A percentile compares a stretch with the other conserved stretches of the same genome.
These are phyloP conservation scores for Sebastiscus albofasciatus DNA, from an alignment of 2,797 vertebrate genomes.

Conservation along the genomic window DNA sequence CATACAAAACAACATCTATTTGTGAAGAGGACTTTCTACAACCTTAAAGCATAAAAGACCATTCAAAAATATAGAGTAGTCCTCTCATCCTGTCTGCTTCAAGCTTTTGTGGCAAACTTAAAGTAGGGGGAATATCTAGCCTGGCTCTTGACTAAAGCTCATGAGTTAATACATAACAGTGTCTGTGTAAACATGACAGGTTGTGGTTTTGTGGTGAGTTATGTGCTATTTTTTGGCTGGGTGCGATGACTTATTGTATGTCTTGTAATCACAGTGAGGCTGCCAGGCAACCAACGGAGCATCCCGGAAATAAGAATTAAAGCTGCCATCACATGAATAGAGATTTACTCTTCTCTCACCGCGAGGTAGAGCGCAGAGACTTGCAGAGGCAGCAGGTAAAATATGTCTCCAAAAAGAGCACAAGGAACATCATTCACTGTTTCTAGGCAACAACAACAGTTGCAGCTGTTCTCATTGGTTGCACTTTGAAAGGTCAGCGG, in stretches of 20 bases:
- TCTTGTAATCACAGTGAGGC: not conserved
- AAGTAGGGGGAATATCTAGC: not conserved
- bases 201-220: not conserved
- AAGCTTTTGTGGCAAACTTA: not conserved
- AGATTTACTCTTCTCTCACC: too few species aligned
- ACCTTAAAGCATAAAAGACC: not conserved
- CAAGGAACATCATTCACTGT: fast-evolving
- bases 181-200: not conserved
- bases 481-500: too few species aligned
- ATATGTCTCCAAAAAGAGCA: too few species aligned
- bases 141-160: not conserved
- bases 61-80: not conserved
- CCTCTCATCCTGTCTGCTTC: not conserved
- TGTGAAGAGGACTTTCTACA: not conserved
- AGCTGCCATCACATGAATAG: not conserved
- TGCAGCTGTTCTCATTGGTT: too few species aligned
- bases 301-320: not conserved
- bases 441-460: too few species aligned
- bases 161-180: not conserved
- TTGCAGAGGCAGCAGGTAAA: too few species aligned
- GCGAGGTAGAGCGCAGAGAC: too few species aligned
- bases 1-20: not conserved
- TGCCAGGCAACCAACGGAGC: not conserved
- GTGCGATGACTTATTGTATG: not conserved
- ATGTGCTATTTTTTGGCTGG: not conserved